Evolutionary conservation across 2,888 invertebrate genomes (phyloP).

Genomic region (Miltochrista miniata): DNA sequence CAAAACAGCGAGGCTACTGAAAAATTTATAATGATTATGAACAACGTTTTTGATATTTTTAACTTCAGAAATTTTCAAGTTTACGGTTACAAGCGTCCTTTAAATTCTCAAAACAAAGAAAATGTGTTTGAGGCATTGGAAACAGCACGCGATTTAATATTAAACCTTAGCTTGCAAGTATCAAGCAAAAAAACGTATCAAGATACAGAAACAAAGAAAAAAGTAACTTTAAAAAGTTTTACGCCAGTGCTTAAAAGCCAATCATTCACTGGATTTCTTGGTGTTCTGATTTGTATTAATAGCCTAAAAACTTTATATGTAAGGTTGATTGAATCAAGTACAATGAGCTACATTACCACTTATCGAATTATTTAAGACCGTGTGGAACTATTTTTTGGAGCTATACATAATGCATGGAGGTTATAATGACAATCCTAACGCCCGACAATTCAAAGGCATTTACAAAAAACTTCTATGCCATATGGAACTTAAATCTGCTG

Average conservation of each 20-base stretch:
- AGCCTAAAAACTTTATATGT: conserved; percentile 13
- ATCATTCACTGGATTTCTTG: conserved; percentile 14
- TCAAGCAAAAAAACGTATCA: conserved; percentile 16
- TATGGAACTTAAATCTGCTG: conserved; percentile 16
- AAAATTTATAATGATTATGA: conserved; percentile 16
- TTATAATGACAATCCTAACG: no score
- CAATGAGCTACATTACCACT: conserved; percentile 11
- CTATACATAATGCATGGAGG: no score
- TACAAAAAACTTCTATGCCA: conserved; percentile 22
- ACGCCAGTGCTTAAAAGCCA: conserved; percentile 9
- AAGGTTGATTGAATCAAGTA: conserved; percentile 7
- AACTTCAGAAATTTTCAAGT: conserved; percentile 19
- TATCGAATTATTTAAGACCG: conserved; percentile 23
- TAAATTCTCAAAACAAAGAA: no score
- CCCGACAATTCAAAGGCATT: conserved; percentile 18
- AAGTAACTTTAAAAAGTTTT: conserved; percentile 1
- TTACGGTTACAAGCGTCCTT: not conserved
- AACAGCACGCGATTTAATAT: conserved; percentile 12
- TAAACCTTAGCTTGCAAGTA: conserved; percentile 12
- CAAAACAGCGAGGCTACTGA: conserved; percentile 11
- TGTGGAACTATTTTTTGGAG: no score
- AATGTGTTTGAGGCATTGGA: conserved; percentile 9
- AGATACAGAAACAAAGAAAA: conserved; percentile 9
- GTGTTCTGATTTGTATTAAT: conserved; percentile 13
- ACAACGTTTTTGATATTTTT: conserved; percentile 20